These are phyloP conservation scores for Drosophila bipectinata DNA, from an alignment of 1,140 invertebrate genomes.

Conservation along the genomic window DNA sequence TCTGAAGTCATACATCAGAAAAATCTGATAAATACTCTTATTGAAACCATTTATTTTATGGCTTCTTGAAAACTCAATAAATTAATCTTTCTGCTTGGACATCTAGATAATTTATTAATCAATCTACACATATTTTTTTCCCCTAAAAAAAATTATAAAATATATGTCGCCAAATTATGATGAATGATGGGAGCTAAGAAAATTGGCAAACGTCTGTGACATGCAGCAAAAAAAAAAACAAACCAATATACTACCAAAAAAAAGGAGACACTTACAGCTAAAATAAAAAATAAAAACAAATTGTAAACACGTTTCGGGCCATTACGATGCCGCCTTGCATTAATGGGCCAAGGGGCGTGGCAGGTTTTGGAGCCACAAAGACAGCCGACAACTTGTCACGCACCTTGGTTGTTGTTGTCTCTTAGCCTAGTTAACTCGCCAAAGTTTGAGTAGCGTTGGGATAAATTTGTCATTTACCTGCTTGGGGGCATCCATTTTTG, in stretches of 20 bases:
- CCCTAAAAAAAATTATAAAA: neutral
- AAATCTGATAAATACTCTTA: no score
- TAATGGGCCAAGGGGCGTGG: constrained; percentile 50
- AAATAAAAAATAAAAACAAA: constrained; percentile 41
- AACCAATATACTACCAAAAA: constrained; percentile 20
- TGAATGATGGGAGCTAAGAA: constrained; percentile 45
- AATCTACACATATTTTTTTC: neutral
- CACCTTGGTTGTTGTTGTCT: constrained; percentile 56
- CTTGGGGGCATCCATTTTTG: constrained; percentile 70
- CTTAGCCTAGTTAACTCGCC: constrained; percentile 74
- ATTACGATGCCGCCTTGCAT: constrained; percentile 41
- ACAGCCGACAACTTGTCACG: constrained; percentile 74
- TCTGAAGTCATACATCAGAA: no score
- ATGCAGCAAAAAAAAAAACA: constrained; percentile 37
- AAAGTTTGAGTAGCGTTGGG: constrained; percentile 33
- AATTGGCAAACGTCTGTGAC: constrained; percentile 35
- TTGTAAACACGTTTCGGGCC: constrained; percentile 68
- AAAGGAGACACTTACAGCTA: constrained; percentile 28
- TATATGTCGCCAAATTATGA: constrained; percentile 32
- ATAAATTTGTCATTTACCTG: constrained; percentile 68
- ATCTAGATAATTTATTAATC: constrained; percentile 33
- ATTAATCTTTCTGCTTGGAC: constrained; percentile 1
- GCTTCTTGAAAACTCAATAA: neutral
- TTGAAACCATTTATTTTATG: neutral
- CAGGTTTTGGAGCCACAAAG: constrained; percentile 54